phyloP scores from a whole-genome alignment of 2,113 vertebrate species.

The Aptenodytes patagonicus region DNA sequence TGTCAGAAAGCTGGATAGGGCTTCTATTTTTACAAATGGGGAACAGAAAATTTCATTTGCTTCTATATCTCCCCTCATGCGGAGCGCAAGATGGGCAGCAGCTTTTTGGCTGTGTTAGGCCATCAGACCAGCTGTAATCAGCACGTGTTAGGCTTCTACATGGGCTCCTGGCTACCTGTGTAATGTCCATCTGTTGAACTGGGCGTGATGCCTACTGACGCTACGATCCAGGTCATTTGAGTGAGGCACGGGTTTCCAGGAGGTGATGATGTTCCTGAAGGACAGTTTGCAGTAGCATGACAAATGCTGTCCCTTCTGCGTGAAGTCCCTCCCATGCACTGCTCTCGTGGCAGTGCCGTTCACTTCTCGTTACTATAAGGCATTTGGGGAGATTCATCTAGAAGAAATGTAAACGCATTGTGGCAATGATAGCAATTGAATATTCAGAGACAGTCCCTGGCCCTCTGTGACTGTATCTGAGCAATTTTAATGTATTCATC shows the following conservation, averaged over 20 bases:
- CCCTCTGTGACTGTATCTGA: neutral
- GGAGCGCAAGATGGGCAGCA: neutral
- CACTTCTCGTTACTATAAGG: neutral
- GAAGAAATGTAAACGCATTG: rapidly evolving
- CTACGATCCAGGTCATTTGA: neutral
- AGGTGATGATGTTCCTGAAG: neutral
- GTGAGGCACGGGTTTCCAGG: neutral
- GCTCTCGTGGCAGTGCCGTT: neutral
- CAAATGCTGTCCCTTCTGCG: neutral
- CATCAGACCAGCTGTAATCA: neutral
- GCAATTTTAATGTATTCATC: neutral
- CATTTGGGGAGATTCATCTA: neutral
- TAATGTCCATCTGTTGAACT: neutral
- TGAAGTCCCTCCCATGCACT: neutral
- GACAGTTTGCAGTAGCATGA: neutral
- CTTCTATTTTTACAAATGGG: neutral
- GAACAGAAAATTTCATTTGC: neutral
- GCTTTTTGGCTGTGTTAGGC: neutral
- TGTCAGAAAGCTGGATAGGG: neutral
- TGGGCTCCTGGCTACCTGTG: neutral
- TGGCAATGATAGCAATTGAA: neutral
- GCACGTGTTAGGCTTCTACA: neutral
- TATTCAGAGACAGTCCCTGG: neutral
- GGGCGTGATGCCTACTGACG: neutral
- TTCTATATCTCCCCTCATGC: neutral